A percentile compares a stretch with the other conserved stretches of the same genome.
These are phyloP conservation scores for Cybosia mesomella DNA, from an alignment of 2,888 invertebrate genomes.

Conservation along the genomic window DNA sequence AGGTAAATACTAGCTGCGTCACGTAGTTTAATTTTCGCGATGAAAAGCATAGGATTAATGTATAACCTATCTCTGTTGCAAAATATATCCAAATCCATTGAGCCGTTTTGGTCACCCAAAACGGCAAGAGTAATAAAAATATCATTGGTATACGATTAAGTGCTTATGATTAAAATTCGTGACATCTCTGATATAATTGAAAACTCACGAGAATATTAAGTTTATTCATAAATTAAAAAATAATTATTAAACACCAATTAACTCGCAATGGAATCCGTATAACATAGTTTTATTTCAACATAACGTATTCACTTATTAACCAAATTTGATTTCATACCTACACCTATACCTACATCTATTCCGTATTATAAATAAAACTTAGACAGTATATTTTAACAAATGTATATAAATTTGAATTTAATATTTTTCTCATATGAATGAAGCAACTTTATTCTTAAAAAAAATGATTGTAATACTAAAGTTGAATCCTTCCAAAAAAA, in stretches of 20 bases:
- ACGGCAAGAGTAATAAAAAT: no score
- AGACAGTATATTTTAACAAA: no score
- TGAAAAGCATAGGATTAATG: no score
- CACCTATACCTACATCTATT: no score
- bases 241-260: neutral
- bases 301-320: no score
- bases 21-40: no score
- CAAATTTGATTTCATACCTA: neutral
- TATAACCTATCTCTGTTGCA: no score
- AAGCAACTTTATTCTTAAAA: neutral
- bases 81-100: no score
- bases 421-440: neutral
- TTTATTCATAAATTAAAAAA: neutral
- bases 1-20: no score
- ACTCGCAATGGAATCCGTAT: neutral
- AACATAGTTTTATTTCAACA: neutral
- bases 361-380: neutral
- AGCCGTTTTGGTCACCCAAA: no score
- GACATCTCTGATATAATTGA: neutral
- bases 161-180: no score
- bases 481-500: slow-evolving; percentile 9
- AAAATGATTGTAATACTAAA: neutral
- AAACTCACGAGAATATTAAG: neutral
- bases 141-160: no score
- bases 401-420: neutral